These are phyloP conservation scores for Perodicticus potto DNA, from an alignment of 2,797 vertebrate genomes.

Conservation along the genomic window DNA sequence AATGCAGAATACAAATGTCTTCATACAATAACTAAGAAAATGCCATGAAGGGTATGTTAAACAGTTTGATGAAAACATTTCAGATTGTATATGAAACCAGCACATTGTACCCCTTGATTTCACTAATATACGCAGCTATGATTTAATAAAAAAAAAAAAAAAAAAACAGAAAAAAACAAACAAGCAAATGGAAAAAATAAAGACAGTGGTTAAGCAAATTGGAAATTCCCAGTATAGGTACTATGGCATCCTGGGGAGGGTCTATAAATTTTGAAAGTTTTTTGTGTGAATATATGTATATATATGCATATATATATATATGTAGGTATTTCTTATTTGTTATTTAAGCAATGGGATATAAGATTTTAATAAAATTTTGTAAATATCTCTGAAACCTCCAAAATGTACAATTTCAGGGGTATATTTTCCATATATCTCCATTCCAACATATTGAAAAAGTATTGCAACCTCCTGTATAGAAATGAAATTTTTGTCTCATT, in stretches of 20 bases:
- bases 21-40: too few species aligned
- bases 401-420: not conserved
- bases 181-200: too few species aligned
- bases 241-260: not conserved
- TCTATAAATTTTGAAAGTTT: not conserved
- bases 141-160: too few species aligned
- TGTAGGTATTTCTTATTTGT: not conserved
- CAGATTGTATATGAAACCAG: too few species aligned
- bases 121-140: too few species aligned
- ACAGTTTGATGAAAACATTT: too few species aligned
- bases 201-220: too few species aligned
- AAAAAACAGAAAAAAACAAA: too few species aligned
- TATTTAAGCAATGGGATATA: not conserved
- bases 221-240: not conserved
- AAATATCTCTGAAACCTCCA: not conserved
- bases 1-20: too few species aligned
- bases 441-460: not conserved
- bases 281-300: not conserved
- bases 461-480: not conserved
- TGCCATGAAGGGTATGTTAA: too few species aligned
- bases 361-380: not conserved
- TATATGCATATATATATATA: not conserved
- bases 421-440: not conserved
- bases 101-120: too few species aligned
- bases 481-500: not conserved